Evolutionary conservation across 2,888 invertebrate genomes (phyloP).

Genomic region (Brachypalpus laphriformis): DNA sequence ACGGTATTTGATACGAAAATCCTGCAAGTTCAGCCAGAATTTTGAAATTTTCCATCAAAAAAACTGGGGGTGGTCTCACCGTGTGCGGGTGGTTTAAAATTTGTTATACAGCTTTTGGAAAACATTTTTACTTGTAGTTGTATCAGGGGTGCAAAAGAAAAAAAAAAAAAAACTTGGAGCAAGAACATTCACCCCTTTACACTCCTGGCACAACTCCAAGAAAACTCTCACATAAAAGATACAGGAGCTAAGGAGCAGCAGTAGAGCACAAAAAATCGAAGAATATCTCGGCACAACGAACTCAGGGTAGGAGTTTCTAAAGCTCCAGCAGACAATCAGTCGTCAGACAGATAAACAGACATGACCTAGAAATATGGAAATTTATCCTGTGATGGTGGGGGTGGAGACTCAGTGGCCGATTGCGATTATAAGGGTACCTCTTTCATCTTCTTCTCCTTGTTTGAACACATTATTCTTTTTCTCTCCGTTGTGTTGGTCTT

Average conservation of each 20-base stretch:
- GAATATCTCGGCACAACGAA: constrained; percentile 63
- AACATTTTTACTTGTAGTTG: constrained; percentile 46
- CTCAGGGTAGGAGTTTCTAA: not conserved
- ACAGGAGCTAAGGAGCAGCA: not conserved
- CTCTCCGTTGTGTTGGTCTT: constrained; percentile 22
- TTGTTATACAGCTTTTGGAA: constrained; percentile 26
- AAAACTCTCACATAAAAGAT: constrained; percentile 24
- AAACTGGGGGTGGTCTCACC: not conserved
- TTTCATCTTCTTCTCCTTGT: constrained; percentile 51
- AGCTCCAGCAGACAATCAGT: constrained; percentile 56
- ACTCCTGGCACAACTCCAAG: constrained; percentile 63
- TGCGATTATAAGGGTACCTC: constrained; percentile 61
- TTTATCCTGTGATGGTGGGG: constrained; percentile 11
- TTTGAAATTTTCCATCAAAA: constrained; percentile 9
- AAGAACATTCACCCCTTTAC: constrained; percentile 64
- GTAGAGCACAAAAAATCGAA: constrained; percentile 24
- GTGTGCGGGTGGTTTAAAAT: not conserved
- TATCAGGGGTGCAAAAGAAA: not conserved
- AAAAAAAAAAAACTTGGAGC: not conserved
- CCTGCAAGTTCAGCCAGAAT: constrained; percentile 54
- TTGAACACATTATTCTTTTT: constrained; percentile 34
- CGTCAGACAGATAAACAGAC: constrained; percentile 74
- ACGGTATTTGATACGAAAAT: constrained; percentile 12
- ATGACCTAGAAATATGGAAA: constrained; percentile 73
- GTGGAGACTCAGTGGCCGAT: not conserved